Percentiles rank a stretch among this genome's conserved stretches.
These are phyloP conservation scores for Caranx melampygus DNA, from an alignment of 2,113 vertebrate species.

Conservation along the genomic window DNA sequence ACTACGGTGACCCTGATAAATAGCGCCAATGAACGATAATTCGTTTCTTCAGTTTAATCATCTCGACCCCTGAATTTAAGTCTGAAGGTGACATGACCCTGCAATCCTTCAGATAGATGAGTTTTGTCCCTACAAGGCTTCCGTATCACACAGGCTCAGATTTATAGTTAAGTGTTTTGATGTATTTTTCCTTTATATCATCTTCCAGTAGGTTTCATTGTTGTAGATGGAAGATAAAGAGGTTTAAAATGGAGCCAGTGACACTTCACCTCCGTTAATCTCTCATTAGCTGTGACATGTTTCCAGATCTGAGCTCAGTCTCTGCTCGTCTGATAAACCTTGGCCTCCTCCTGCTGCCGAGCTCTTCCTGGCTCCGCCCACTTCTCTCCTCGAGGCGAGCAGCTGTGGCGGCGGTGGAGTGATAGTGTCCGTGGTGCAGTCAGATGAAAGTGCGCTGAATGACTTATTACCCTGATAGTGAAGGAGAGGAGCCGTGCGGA, in stretches of 20 bases:
- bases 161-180: too few species aligned
- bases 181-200: not conserved
- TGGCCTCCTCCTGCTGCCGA: slow-evolving; percentile 41
- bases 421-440: slow-evolving; percentile 30
- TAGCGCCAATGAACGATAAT: too few species aligned
- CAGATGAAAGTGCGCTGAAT: slow-evolving; percentile 41
- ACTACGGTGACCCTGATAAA: too few species aligned
- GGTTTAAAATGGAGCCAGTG: not conserved
- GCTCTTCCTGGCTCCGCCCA: slow-evolving; percentile 22
- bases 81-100: too few species aligned
- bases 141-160: too few species aligned
- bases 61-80: too few species aligned
- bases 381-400: slow-evolving; percentile 29
- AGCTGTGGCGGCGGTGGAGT: slow-evolving; percentile 14
- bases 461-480: slow-evolving; percentile 49
- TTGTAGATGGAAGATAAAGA: too few species aligned
- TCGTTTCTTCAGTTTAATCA: too few species aligned
- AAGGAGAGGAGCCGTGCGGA: slow-evolving; percentile 50
- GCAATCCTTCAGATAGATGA: too few species aligned
- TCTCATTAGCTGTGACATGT: slow-evolving; percentile 12
- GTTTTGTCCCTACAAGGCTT: too few species aligned
- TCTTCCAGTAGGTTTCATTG: not conserved
- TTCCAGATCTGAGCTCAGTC: slow-evolving; percentile 7
- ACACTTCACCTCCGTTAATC: slow-evolving; percentile 3
- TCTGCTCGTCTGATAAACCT: slow-evolving; percentile 55